A percentile compares a stretch with the other conserved stretches of the same genome.
These are phyloP conservation scores for Latrodectus geometricus DNA, from an alignment of 1,140 invertebrate species.

Conservation along the genomic window DNA sequence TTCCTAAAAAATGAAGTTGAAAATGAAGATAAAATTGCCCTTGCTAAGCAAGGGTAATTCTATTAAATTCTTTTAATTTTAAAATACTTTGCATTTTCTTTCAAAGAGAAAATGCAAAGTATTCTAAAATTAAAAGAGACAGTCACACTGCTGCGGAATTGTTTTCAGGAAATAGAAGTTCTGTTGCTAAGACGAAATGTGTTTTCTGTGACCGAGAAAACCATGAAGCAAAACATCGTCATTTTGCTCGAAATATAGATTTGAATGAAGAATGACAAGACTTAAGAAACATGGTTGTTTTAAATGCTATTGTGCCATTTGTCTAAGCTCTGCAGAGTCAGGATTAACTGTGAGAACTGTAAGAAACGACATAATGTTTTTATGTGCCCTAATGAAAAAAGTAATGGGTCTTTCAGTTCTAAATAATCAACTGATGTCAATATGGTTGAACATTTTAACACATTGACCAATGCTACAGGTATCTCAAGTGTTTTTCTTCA, in stretches of 20 bases:
- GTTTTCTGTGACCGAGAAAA: not conserved
- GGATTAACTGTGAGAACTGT: not conserved
- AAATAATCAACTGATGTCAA: not conserved
- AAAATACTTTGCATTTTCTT: too few relatives aligned
- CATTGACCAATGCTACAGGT: not conserved
- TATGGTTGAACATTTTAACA: not conserved
- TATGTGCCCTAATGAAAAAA: not conserved
- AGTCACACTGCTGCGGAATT: not conserved
- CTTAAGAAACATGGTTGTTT: not conserved
- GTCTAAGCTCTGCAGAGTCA: not conserved
- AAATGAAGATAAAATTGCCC: not conserved
- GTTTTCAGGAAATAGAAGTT: not conserved
- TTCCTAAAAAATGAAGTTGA: not conserved
- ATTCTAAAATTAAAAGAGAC: not conserved
- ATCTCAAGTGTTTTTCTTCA: not conserved
- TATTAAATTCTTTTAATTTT: too few relatives aligned
- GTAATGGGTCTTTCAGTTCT: not conserved
- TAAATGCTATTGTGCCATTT: not conserved
- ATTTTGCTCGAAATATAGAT: not conserved
- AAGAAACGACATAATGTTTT: not conserved
- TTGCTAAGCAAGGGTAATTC: conserved; percentile 20
- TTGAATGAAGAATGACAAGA: not conserved
- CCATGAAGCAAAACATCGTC: not conserved
- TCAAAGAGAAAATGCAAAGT: not conserved
- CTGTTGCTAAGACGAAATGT: not conserved